These are phyloP conservation scores for Sialia sialis DNA, from an alignment of 2,113 vertebrate species.

Conservation along the genomic window DNA sequence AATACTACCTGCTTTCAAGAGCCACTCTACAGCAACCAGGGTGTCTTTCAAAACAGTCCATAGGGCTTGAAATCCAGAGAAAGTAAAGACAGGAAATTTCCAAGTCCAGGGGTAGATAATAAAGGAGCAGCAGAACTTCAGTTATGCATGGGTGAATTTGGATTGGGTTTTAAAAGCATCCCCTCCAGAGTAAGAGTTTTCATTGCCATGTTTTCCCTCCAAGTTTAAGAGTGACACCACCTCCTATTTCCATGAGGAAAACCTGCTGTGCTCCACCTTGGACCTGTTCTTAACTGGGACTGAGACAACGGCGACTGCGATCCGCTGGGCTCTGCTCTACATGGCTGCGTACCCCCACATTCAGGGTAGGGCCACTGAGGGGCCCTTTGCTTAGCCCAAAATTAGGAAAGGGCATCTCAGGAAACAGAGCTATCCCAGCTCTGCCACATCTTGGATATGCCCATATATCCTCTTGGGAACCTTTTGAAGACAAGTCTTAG, in stretches of 20 bases:
- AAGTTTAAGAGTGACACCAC: slow-evolving; percentile 39
- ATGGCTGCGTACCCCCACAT: slow-evolving; percentile 76
- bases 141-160: fast-evolving
- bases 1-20: neutral
- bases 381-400: neutral
- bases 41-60: neutral
- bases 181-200: neutral
- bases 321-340: slow-evolving; percentile 82
- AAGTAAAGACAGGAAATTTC: neutral
- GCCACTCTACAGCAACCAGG: neutral
- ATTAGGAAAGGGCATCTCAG: neutral
- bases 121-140: neutral
- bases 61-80: neutral
- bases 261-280: slow-evolving; percentile 69
- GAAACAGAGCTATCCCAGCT: neutral
- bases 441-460: neutral
- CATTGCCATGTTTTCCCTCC: neutral
- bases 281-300: slow-evolving; percentile 85
- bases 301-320: slow-evolving; percentile 70
- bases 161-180: neutral
- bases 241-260: slow-evolving; percentile 74
- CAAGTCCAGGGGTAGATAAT: neutral
- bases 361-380: slow-evolving; percentile 65
- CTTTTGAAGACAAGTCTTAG: neutral
- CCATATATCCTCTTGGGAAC: neutral